Conservation (phyloP, 2,888 invertebrate species). For the Acronicta leporina region DNA sequence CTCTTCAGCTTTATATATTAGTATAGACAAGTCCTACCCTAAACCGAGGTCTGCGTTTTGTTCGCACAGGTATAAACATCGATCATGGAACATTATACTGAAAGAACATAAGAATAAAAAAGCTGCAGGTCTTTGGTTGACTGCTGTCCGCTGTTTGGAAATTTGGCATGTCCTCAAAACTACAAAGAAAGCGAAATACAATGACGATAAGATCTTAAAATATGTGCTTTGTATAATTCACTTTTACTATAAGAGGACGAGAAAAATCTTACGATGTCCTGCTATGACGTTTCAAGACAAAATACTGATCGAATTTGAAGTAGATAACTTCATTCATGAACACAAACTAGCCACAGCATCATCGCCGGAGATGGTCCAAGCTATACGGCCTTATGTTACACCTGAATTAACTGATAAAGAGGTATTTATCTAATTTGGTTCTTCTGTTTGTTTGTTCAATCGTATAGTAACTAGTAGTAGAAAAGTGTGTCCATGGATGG, state of each 20-base stretch:
- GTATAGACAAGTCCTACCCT: neutral
- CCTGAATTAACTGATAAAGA: slow-evolving; percentile 67
- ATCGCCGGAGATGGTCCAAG: slow-evolving; percentile 48
- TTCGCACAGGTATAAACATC: slow-evolving; percentile 72
- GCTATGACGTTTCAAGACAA: slow-evolving; percentile 66
- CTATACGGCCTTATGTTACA: slow-evolving; percentile 67
- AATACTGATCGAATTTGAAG: slow-evolving; percentile 67
- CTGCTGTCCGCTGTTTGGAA: slow-evolving; percentile 71
- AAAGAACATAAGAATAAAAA: slow-evolving; percentile 72
- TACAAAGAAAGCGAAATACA: slow-evolving; percentile 65
- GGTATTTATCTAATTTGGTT: too few species aligned
- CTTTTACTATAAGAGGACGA: slow-evolving; percentile 61
- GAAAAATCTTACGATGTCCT: slow-evolving; percentile 19
- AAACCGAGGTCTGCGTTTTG: neutral
- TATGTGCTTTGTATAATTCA: slow-evolving; percentile 73
- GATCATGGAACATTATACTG: slow-evolving; percentile 79
- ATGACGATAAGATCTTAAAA: slow-evolving; percentile 66
- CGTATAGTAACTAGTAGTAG: too few species aligned
- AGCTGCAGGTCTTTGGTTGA: slow-evolving; percentile 72
- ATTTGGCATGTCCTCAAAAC: slow-evolving; percentile 76
- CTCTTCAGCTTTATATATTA: too few species aligned
- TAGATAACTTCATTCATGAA: slow-evolving; percentile 62
- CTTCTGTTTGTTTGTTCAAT: too few species aligned
- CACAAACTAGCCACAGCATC: slow-evolving; percentile 52
- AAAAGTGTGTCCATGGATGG: too few species aligned